These are phyloP conservation scores for Elegia similella DNA, from an alignment of 2,888 invertebrate genomes.

Conservation along the genomic window DNA sequence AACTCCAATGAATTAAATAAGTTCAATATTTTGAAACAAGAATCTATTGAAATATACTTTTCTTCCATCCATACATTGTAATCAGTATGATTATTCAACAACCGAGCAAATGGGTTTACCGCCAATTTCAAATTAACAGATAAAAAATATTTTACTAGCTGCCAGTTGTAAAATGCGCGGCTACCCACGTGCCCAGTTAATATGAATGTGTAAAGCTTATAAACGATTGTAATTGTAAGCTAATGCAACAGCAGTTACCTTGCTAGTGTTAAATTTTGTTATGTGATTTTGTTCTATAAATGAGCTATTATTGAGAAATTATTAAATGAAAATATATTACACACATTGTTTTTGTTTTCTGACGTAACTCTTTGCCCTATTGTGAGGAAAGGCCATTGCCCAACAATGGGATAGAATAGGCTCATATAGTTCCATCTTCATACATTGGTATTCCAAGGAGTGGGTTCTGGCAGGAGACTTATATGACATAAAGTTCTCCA, in stretches of 20 bases:
- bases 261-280: slow-evolving; percentile 39
- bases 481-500: too few species aligned
- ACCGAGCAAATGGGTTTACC: neutral
- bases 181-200: neutral
- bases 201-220: neutral
- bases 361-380: too few species aligned
- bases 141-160: neutral
- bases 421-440: too few species aligned
- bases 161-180: neutral
- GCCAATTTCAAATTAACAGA: neutral
- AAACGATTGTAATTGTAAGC: slow-evolving; percentile 27
- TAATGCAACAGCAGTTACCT: slow-evolving; percentile 31
- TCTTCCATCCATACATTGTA: neutral
- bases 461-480: too few species aligned
- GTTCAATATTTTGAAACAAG: neutral
- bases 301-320: slow-evolving; percentile 43
- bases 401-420: too few species aligned
- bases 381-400: too few species aligned
- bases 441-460: too few species aligned
- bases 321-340: slow-evolving; percentile 47
- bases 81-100: neutral
- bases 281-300: slow-evolving; percentile 43
- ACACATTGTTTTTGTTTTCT: slow-evolving; percentile 30
- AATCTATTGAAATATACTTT: neutral
- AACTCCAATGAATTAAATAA: neutral